phyloP scores from a whole-genome alignment of 2,797 vertebrate species.

The Ptychadena robeensis region DNA sequence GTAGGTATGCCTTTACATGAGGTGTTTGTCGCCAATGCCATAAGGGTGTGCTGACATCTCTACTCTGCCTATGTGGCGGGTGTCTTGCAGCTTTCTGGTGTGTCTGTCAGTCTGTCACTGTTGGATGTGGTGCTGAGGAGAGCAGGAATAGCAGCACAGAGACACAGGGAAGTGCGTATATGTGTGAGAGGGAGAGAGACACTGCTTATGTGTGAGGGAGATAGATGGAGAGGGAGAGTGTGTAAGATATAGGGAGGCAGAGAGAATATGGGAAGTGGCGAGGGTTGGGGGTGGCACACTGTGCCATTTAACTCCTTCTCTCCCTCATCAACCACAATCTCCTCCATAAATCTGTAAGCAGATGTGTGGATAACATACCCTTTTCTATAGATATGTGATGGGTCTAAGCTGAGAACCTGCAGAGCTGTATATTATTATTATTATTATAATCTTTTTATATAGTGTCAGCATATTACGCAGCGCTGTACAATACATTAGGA shows the following conservation, averaged over 20 bases:
- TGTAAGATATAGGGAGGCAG: constrained; percentile 34
- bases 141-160: constrained; percentile 15
- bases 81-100: constrained; percentile 5
- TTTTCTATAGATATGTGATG: neutral
- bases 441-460: no score
- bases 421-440: neutral
- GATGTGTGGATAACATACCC: neutral
- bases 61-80: constrained; percentile 15
- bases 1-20: neutral
- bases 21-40: neutral
- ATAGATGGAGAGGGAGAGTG: constrained; percentile 50
- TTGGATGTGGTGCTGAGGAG: constrained; percentile 41
- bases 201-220: constrained; percentile 40
- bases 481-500: no score
- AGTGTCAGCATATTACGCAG: no score
- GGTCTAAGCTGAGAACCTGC: neutral
- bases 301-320: constrained; percentile 46
- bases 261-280: constrained; percentile 24
- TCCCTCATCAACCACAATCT: neutral
- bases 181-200: constrained; percentile 50
- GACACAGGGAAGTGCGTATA: constrained; percentile 44
- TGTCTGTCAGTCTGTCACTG: constrained; percentile 43
- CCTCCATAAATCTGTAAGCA: neutral
- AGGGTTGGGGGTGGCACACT: constrained; percentile 36
- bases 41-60: constrained; percentile 36